phyloP scores from a whole-genome alignment of 1,140 invertebrate species.

The Trichoplusia ni region DNA sequence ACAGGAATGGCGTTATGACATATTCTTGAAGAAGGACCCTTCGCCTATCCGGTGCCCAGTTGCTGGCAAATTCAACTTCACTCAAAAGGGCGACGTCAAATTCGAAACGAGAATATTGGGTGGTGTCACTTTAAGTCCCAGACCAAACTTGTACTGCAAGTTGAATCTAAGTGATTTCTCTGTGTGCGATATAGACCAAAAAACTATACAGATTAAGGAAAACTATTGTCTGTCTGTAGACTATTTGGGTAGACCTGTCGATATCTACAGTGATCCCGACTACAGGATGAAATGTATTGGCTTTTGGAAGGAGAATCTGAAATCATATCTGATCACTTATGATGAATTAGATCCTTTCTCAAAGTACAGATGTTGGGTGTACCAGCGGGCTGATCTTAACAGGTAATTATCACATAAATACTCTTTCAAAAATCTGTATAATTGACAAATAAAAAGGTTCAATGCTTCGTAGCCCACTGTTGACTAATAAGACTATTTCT shows the following conservation, averaged over 20 bases:
- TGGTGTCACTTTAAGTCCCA: conserved; percentile 95
- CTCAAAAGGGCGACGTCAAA: conserved; percentile 92
- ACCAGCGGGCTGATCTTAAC: conserved; percentile 97
- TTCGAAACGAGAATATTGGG: conserved; percentile 97
- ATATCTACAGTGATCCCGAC: conserved; percentile 98
- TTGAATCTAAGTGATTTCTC: conserved; percentile 97
- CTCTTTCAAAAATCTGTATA: too few relatives aligned
- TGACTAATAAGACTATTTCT: too few relatives aligned
- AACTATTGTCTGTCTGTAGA: conserved; percentile 98
- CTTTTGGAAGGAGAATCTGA: conserved; percentile 98
- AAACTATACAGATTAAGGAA: conserved; percentile 95
- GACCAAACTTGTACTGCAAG: conserved; percentile 96
- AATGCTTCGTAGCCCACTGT: too few relatives aligned
- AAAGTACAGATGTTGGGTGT: conserved; percentile 98
- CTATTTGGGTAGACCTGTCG: conserved; percentile 94
- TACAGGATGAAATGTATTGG: conserved; percentile 98
- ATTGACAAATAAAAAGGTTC: too few relatives aligned
- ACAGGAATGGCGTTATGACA: conserved; percentile 93
- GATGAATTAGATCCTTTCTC: conserved; percentile 98
- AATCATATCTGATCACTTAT: conserved; percentile 98
- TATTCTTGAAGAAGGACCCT: conserved; percentile 94
- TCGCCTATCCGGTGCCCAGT: conserved; percentile 96
- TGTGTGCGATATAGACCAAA: conserved; percentile 96
- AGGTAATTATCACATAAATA: too few relatives aligned
- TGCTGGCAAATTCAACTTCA: conserved; percentile 97